These are phyloP conservation scores for Alcedo quadribrachys DNA, from an alignment of 2,797 vertebrate species.

Conservation along the genomic window DNA sequence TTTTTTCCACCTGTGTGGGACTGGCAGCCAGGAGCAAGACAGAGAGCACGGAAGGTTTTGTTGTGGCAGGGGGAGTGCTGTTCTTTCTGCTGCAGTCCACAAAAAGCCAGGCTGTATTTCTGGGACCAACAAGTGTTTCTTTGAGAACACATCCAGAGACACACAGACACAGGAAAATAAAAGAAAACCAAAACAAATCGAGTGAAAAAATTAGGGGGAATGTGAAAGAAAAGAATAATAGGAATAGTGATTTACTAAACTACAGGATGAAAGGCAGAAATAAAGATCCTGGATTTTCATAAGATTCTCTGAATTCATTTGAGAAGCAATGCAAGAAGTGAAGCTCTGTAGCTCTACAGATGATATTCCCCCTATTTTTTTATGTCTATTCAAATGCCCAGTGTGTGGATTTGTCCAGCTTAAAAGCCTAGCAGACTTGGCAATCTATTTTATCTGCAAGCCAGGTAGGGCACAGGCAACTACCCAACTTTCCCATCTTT, in stretches of 20 bases:
- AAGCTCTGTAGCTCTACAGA: not conserved
- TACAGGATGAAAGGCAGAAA: not conserved
- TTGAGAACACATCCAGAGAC: not conserved
- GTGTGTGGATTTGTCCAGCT: conserved; percentile 22
- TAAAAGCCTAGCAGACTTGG: conserved; percentile 1
- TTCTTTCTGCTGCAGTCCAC: not conserved
- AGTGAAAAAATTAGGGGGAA: not conserved
- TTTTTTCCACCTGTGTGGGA: not conserved
- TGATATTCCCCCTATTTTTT: not conserved
- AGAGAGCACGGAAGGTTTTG: not conserved
- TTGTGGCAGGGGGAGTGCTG: not conserved
- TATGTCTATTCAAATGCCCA: not conserved
- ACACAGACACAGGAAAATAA: not conserved
- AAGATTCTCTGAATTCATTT: not conserved
- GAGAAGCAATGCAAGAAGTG: not conserved
- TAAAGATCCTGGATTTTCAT: not conserved
- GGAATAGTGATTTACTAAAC: not conserved
- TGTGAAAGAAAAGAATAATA: not conserved
- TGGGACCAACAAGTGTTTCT: not conserved
- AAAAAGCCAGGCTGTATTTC: not conserved
- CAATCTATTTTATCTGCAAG: conserved; percentile 35
- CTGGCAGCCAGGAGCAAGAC: not conserved
- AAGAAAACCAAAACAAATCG: not conserved
- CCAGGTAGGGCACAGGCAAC: conserved; percentile 48
- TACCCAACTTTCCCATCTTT: not conserved